Conservation (phyloP, 1,140 invertebrate species). For the Rhyacophila brunnea region DNA sequence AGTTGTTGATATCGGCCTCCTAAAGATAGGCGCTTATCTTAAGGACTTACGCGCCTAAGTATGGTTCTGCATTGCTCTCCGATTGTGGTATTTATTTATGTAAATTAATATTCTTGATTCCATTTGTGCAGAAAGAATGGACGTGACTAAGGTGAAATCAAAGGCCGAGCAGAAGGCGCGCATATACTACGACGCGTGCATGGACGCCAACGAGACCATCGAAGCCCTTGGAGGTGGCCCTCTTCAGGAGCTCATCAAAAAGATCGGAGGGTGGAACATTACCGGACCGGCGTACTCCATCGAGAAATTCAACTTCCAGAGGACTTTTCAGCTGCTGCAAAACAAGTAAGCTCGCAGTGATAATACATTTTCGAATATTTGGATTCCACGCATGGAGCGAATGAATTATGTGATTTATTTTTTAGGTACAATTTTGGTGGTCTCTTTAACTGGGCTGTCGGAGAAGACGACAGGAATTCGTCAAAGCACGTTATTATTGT, state of each 20-base stretch:
- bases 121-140: conserved; percentile 32
- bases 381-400: too few relatives aligned
- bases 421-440: conserved; percentile 80
- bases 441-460: conserved; percentile 87
- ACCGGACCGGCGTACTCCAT: conserved; percentile 58
- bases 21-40: too few relatives aligned
- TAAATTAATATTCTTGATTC: too few relatives aligned
- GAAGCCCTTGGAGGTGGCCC: conserved; percentile 80
- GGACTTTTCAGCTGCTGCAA: conserved; percentile 75
- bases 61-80: too few relatives aligned
- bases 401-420: too few relatives aligned
- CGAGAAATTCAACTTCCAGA: conserved; percentile 74
- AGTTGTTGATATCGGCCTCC: too few relatives aligned
- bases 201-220: conserved; percentile 90
- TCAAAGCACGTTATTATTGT: conserved; percentile 83
- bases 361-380: too few relatives aligned
- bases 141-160: conserved; percentile 60
- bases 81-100: too few relatives aligned
- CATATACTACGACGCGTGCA: conserved; percentile 88
- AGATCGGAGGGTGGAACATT: conserved; percentile 78
- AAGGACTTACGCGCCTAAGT: too few relatives aligned
- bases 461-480: conserved; percentile 92
- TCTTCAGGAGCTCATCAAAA: conserved; percentile 70
- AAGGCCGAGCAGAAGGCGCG: conserved; percentile 87
- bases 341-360: conserved; percentile 55